phyloP scores from a whole-genome alignment of 35 echinoderm and acorn worm species.

The Strongylocentrotus purpuratus region DNA sequence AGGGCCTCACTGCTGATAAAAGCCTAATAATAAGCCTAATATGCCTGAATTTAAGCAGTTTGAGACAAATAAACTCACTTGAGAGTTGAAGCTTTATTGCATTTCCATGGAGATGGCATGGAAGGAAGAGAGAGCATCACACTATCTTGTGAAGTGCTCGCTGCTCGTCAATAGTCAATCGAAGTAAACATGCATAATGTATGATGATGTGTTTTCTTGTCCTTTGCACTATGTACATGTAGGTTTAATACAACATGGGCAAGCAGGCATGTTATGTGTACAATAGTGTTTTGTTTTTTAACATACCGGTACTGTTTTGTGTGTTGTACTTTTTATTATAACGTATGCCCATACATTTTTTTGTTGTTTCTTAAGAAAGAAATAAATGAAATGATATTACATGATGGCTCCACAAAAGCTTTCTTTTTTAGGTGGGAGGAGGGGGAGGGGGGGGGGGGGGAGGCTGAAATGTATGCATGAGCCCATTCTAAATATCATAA shows the following conservation, averaged over 20 bases:
- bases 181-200: neutral
- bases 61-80: neutral
- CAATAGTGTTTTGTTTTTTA: neutral
- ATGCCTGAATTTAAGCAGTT: neutral
- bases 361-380: neutral
- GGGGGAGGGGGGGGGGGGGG: too few species aligned
- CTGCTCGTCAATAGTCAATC: neutral
- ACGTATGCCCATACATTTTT: neutral
- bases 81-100: neutral
- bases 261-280: neutral
- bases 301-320: neutral
- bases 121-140: neutral
- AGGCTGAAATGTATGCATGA: too few species aligned
- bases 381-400: too few species aligned
- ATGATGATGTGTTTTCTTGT: neutral
- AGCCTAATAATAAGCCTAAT: neutral
- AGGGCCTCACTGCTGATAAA: neutral
- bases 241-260: neutral
- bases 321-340: neutral
- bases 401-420: neutral
- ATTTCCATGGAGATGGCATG: conserved; percentile 9
- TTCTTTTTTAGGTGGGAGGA: neutral
- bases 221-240: neutral
- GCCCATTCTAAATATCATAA: too few species aligned
- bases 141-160: neutral